Base-by-base conservation (phyloP, 2,888 invertebrate species). In the Athalia cordata region DNA sequence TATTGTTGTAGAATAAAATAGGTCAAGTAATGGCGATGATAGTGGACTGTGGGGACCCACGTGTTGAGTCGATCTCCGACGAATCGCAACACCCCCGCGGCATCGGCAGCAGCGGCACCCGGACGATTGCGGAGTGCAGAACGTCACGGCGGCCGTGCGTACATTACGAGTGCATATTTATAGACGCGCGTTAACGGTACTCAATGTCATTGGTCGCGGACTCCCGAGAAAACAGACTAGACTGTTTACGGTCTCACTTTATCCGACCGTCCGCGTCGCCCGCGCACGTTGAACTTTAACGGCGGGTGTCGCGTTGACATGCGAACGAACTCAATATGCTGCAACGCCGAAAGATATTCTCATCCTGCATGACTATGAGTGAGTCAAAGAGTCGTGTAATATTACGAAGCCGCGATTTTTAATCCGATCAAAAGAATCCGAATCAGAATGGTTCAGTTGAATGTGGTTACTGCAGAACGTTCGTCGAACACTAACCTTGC, bases 401-500 rank as follows among this genome's bases (percentile, higher is more conserved):
- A 29, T 29, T 29, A 29, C 29, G 29, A 2, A 29, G 29, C 29
- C 29, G 29, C 29, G 29, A 9, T 65, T 65, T 43, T 65, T 4
- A 62, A 62, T 43, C 9, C 6, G 43, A 43, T 65, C 5, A 11
- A 11, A n/a, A 11, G 43, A 8, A 4, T 45, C 1, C 4, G 7
- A 11, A 47, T 67, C 9, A n/a, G n/a, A n/a, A n/a, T n/a, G n/a
- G 45, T 9, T 65, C 9, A n/a, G 43, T 47, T 13, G 9, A 3
- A 8, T 45, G 1, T 72, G 0, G 29, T 29, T 29, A 29, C n/a
- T 11, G 11, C 55, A 8, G 11, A 7, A 55, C n/a, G 4, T 62
- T 9, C 62, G 61, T 59, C 49, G 8, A 6, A 29, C 9, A 78
- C 82, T 77, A 79, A 89, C 89, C 89, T 86, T 85, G 86, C 75